Percentiles rank a stretch among this genome's conserved stretches.
phyloP scores from a whole-genome alignment of 2,797 vertebrate genomes.

The Coranthus polyacanthus region DNA sequence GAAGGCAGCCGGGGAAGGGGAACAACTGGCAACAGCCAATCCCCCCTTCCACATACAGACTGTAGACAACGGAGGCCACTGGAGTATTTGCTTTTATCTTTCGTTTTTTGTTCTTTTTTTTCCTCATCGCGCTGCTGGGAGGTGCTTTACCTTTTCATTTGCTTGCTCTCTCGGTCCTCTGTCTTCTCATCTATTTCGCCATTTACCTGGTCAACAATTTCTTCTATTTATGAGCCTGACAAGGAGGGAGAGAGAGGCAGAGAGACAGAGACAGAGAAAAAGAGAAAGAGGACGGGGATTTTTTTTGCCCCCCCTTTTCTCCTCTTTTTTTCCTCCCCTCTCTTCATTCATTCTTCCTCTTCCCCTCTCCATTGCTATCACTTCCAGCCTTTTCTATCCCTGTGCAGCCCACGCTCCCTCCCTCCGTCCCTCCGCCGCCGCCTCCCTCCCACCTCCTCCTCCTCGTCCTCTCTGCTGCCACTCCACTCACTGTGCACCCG shows the following conservation, averaged over 20 bases:
- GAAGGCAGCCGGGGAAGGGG: conserved; percentile 81
- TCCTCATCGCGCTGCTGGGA: conserved; percentile 86
- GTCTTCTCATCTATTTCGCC: conserved; percentile 86
- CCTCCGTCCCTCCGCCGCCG: conserved; percentile 36
- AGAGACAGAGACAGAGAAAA: conserved; percentile 71
- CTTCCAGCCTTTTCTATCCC: conserved; percentile 69
- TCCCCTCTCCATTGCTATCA: conserved; percentile 69
- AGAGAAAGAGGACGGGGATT: conserved; percentile 75
- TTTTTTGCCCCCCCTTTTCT: conserved; percentile 53
- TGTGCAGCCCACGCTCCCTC: conserved; percentile 71
- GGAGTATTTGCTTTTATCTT: conserved; percentile 87
- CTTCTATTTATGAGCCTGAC: conserved; percentile 83
- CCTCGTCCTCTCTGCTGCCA: conserved; percentile 25
- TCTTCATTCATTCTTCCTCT: conserved; percentile 61
- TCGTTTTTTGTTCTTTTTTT: conserved; percentile 87
- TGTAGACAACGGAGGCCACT: conserved; percentile 84
- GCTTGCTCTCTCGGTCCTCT: conserved; percentile 84
- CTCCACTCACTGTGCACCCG: conserved; percentile 66
- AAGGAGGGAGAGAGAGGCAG: conserved; percentile 73
- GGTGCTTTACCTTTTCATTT: conserved; percentile 85
- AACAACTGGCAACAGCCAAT: conserved; percentile 80
- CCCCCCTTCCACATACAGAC: conserved; percentile 80
- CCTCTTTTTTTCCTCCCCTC: conserved; percentile 46
- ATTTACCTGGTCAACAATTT: conserved; percentile 88
- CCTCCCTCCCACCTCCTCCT: conserved; percentile 29